phyloP scores from a whole-genome alignment of 2,888 invertebrate species.

The Hylaea fasciaria region DNA sequence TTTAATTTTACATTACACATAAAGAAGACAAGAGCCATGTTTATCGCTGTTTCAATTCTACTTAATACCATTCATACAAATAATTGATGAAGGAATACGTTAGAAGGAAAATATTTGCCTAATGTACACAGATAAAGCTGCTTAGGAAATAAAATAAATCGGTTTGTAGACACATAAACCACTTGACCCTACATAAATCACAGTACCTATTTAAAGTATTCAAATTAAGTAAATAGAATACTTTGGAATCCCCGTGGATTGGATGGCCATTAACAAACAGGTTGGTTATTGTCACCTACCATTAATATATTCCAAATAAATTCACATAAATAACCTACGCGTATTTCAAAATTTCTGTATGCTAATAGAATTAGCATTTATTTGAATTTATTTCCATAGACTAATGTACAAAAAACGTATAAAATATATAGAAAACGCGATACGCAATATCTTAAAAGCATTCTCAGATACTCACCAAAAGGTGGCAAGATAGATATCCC shows the following conservation, averaged over 20 bases:
- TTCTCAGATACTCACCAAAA: conserved; percentile 20
- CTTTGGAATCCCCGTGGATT: conserved; percentile 35
- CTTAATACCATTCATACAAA: conserved; percentile 2
- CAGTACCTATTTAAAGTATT: conserved; percentile 37
- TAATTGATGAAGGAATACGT: conserved; percentile 16
- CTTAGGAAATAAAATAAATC: conserved; percentile 30
- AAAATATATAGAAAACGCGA: conserved; percentile 27
- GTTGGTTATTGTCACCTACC: conserved; percentile 43
- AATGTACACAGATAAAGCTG: conserved; percentile 18
- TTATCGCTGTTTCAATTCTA: conserved; percentile 11
- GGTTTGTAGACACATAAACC: conserved; percentile 31
- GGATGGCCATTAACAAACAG: conserved; percentile 41
- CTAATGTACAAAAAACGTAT: conserved; percentile 25
- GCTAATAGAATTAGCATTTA: conserved; percentile 42
- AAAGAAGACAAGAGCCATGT: conserved; percentile 1
- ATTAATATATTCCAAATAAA: conserved; percentile 43
- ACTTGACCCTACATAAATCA: conserved; percentile 40
- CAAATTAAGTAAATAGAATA: conserved; percentile 40
- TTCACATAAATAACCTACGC: conserved; percentile 40
- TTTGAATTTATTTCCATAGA: conserved; percentile 38
- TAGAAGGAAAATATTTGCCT: conserved; percentile 11
- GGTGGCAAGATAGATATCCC: conserved; percentile 21
- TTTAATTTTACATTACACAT: not conserved
- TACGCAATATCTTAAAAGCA: conserved; percentile 32
- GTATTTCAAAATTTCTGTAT: conserved; percentile 41